Evolutionary conservation across 2,888 invertebrate species (phyloP).

Genomic region (Teleogryllus oceanicus): DNA sequence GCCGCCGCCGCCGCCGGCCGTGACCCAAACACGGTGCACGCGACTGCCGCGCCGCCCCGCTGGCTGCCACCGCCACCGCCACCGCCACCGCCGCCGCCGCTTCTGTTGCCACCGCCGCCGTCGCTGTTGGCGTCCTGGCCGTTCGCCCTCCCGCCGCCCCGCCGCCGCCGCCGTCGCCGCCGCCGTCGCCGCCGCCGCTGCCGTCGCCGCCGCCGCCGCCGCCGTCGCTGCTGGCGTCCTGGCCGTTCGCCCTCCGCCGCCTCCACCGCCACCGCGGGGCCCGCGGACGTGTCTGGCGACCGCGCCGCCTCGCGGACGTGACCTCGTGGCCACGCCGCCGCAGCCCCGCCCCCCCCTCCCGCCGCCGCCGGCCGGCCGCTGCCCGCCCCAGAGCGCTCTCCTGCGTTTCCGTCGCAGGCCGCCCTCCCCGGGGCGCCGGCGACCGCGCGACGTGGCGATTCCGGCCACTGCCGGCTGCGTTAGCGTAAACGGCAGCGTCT

Average conservation of each 20-base stretch:
- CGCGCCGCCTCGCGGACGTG: neutral
- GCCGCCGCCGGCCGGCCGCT: too few relatives aligned
- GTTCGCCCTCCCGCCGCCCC: neutral
- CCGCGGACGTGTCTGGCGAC: neutral
- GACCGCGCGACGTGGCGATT: too few relatives aligned
- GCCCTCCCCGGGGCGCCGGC: too few relatives aligned
- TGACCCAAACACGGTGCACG: neutral
- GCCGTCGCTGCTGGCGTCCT: neutral
- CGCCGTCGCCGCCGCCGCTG: neutral
- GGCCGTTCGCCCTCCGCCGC: too few relatives aligned
- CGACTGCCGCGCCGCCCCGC: neutral
- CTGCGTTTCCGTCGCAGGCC: too few relatives aligned
- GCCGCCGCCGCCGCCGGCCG: neutral
- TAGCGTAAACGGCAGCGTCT: too few relatives aligned
- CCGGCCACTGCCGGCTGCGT: too few relatives aligned
- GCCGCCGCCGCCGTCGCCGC: neutral
- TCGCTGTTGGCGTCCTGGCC: neutral
- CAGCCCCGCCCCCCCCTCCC: too few relatives aligned
- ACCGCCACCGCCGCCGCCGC: neutral
- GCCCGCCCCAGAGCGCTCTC: too few relatives aligned
- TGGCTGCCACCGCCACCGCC: neutral
- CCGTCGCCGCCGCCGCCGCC: neutral
- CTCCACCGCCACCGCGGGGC: neutral
- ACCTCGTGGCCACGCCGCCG: neutral
- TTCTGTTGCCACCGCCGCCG: neutral